Evolutionary conservation across 2,797 vertebrate genomes (phyloP).

Genomic region (Tragelaphus eurycerus): DNA sequence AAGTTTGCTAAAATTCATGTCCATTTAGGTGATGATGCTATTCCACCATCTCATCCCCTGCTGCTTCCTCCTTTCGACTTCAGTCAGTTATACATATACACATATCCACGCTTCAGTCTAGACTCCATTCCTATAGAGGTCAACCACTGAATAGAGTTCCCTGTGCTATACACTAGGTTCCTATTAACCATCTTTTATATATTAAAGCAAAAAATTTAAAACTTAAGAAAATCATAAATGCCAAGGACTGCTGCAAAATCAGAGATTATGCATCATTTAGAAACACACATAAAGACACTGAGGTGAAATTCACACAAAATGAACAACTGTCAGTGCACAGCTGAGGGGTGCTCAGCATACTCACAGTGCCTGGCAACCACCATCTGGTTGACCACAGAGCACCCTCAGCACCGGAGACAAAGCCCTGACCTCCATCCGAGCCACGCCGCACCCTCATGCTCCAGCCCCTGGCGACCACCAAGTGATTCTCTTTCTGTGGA

Average conservation of each 20-base stretch:
- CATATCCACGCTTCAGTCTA: not conserved
- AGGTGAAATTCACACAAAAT: not conserved
- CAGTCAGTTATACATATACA: not conserved
- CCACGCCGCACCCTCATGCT: rapidly evolving
- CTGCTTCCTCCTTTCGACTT: not conserved
- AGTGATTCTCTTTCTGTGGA: not conserved
- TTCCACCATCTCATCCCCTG: not conserved
- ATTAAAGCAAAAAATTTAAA: not conserved
- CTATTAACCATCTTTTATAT: not conserved
- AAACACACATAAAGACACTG: not conserved
- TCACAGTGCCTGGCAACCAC: not conserved
- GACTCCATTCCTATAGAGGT: not conserved
- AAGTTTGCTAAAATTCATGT: not conserved
- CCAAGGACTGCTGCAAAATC: not conserved
- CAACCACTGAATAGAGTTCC: not conserved
- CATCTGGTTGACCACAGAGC: not conserved
- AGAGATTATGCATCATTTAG: not conserved
- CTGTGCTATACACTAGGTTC: not conserved
- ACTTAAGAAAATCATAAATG: not conserved
- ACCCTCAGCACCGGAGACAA: not conserved
- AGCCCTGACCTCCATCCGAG: too few species aligned
- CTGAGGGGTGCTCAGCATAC: not conserved
- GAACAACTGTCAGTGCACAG: not conserved
- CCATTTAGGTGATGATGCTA: not conserved
- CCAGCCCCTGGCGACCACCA: not conserved